Evolutionary conservation across 2,113 vertebrate species (phyloP).

Genomic region (Alces alces): DNA sequence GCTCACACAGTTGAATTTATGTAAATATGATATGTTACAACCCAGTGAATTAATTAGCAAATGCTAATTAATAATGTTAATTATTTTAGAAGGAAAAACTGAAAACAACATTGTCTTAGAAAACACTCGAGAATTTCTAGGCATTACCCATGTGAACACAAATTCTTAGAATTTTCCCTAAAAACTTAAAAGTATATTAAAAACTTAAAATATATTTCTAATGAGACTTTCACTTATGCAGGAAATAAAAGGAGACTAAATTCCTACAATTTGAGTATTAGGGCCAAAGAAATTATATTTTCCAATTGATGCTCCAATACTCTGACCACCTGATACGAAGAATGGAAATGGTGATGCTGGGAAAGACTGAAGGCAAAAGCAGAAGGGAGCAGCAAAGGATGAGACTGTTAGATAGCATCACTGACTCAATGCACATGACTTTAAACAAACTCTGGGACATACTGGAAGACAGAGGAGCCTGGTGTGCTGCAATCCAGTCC

Average conservation of each 20-base stretch:
- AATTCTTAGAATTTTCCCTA: neutral
- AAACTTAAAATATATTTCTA: neutral
- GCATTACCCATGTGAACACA: neutral
- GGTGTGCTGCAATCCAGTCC: neutral
- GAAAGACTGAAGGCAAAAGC: neutral
- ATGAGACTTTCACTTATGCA: neutral
- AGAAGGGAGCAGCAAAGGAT: neutral
- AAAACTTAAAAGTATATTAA: neutral
- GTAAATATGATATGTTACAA: neutral
- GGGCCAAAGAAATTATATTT: neutral
- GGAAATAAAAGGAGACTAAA: neutral
- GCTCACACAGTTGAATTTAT: neutral
- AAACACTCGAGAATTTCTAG: neutral
- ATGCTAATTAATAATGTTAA: neutral
- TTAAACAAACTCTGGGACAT: neutral
- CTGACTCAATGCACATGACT: neutral
- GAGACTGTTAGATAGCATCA: neutral
- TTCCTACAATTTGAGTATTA: neutral
- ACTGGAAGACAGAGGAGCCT: neutral
- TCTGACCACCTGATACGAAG: neutral
- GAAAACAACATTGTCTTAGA: neutral
- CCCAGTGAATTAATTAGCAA: neutral
- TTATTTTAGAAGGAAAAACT: neutral
- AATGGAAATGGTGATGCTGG: neutral
- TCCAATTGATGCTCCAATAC: neutral